These are phyloP conservation scores for Torymus auratus DNA, from an alignment of 2,888 invertebrate species.

Conservation along the genomic window DNA sequence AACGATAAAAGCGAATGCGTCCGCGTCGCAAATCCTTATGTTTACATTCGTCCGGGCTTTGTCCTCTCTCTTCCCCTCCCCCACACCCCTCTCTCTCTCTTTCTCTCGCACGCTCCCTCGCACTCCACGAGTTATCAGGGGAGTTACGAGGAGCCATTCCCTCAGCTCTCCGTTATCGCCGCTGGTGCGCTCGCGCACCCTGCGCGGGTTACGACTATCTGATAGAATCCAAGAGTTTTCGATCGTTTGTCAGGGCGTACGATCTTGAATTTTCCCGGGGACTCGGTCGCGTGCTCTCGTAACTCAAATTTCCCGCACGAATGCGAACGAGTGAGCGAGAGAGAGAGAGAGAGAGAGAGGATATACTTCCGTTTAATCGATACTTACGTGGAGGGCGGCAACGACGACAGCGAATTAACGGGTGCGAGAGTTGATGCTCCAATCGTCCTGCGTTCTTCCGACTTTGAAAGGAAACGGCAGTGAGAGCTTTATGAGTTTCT, in stretches of 20 bases:
- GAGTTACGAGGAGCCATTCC: conserved; percentile 49
- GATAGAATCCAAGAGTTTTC: conserved; percentile 47
- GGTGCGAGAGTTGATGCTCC: no score
- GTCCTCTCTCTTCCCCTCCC: conserved; percentile 3
- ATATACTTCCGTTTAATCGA: neutral
- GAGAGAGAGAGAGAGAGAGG: no score
- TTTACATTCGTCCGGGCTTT: conserved; percentile 49
- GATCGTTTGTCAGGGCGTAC: conserved; percentile 27
- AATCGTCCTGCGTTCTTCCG: no score
- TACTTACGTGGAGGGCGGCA: neutral
- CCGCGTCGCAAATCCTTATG: conserved; percentile 48
- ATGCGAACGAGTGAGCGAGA: neutral
- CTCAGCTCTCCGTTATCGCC: conserved; percentile 31
- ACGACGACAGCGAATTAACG: conserved; percentile 1
- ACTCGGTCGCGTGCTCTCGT: neutral
- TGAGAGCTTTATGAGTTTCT: no score
- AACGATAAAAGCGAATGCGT: conserved; percentile 46
- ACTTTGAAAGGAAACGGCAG: no score
- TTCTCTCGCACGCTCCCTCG: neutral
- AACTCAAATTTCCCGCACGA: conserved; percentile 25
- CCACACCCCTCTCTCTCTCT: neutral
- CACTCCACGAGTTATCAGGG: conserved; percentile 25
- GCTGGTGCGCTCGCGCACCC: neutral
- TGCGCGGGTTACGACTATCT: conserved; percentile 40
- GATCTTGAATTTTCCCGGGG: conserved; percentile 14